Conservation (phyloP, 2,113 vertebrate species). For the Scomber scombrus region DNA sequence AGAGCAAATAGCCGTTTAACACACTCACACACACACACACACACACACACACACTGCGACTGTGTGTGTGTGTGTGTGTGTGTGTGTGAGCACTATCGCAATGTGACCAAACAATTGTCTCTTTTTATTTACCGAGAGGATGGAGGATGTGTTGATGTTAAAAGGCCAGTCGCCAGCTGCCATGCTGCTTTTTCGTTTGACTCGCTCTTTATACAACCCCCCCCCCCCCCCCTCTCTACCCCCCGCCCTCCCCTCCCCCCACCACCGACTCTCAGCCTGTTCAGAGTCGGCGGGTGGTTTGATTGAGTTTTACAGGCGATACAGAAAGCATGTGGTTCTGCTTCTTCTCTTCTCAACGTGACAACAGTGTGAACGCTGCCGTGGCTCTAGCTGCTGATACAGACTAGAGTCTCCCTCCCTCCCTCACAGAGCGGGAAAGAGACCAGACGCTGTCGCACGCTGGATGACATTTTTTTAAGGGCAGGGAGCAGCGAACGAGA, state of each 20-base stretch:
- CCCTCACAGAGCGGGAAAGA: not conserved
- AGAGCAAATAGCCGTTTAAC: constrained; percentile 79
- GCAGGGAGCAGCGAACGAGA: constrained; percentile 26
- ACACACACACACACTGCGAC: constrained; percentile 2
- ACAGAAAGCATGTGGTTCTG: not conserved
- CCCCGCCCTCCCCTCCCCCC: not conserved
- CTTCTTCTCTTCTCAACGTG: not conserved
- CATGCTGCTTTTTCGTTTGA: constrained; percentile 49
- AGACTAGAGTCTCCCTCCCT: no score
- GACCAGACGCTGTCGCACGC: constrained; percentile 32
- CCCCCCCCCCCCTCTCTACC: not conserved
- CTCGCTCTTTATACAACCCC: constrained; percentile 34
- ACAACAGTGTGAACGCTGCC: constrained; percentile 11
- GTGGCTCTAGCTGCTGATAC: constrained; percentile 10
- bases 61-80: constrained; percentile 11
- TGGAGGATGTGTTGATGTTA: constrained; percentile 47
- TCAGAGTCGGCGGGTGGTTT: constrained; percentile 27
- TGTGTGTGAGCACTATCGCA: constrained; percentile 18
- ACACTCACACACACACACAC: constrained; percentile 36
- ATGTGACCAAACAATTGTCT: constrained; percentile 68
- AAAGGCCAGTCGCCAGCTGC: constrained; percentile 48
- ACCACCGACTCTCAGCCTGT: not conserved
- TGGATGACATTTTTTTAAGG: constrained; percentile 66
- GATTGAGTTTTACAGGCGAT: constrained; percentile 43
- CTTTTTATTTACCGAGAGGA: constrained; percentile 56